Evolutionary conservation across 2,113 vertebrate species (phyloP), one percentile per base, ranked within the genome.

Genomic region (Tenebrosternarchus preto): DNA sequence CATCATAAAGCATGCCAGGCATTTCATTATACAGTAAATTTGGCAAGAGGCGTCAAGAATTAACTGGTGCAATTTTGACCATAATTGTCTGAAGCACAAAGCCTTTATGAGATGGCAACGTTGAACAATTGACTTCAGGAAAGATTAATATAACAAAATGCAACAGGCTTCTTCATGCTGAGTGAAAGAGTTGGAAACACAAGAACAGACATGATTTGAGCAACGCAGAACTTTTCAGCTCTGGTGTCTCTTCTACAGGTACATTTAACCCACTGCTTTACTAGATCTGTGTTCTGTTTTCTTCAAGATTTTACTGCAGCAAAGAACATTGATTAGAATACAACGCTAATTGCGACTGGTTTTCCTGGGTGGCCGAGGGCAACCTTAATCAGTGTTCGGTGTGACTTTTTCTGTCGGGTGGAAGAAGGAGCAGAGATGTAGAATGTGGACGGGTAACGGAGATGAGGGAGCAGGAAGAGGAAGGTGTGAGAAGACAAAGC

Each of bases 141-240:
- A 82, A 83, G 78, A 88, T 86, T 72, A 85, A 84, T 87, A 83
- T 31, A 88, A 82, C 86, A 85, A 88, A 89, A 85, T 78, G 77
- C 29, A 66, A 39, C 66, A 22, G 66, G 17, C 31, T 68, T 33
- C 61, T 85, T 55, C 46, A 31, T 70, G 61, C 71, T 31, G 25
- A 72, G n/a, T 39, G 66, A 68, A 39, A 63, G 22, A 66, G 56
- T 60, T 22, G 4, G 5, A 60, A 29, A 17, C 22, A 24, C 36
- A 61, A 27, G 57, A 61, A 61, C 43, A 50, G 43, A 50, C 11
- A 12, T 50, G 43, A 11, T 50, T 50, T 9, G 43, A 50, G 43
- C 43, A 50, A 12, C 43, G 15, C 8, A 6, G 33, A 36, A 36
- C 33, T 4, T 36, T 36, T 36, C 33, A 36, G 33, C 33, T 6